Conservation (phyloP, 2,113 vertebrate species). For the Ptilorrhoa leucosticta region DNA sequence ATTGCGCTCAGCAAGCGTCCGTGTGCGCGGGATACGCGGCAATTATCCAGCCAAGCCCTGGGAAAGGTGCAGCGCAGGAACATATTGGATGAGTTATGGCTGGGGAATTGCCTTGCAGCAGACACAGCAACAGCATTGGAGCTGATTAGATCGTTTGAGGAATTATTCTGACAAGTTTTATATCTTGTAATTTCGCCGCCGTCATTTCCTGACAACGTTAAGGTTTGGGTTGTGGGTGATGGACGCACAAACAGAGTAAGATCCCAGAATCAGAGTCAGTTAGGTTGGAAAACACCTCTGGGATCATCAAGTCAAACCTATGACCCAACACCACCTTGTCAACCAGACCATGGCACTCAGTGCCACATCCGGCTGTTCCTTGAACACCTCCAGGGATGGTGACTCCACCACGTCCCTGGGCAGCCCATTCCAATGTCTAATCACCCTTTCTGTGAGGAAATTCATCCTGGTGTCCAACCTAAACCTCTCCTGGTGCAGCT, state of each 20-base stretch:
- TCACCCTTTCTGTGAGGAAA: not conserved
- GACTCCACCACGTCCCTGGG: too few relatives aligned
- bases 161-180: not conserved
- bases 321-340: accelerated
- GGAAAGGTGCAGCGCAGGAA: not conserved
- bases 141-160: not conserved
- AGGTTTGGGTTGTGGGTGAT: not conserved
- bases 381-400: accelerated
- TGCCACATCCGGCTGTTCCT: not conserved
- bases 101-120: not conserved
- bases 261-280: not conserved
- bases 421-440: not conserved
- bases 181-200: not conserved
- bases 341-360: not conserved
- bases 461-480: not conserved
- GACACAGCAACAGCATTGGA: not conserved
- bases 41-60: not conserved
- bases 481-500: not conserved
- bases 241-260: not conserved
- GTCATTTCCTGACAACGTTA: accelerated
- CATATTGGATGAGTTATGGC: accelerated
- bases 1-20: not conserved
- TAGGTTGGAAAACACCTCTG: not conserved
- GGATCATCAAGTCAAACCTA: accelerated
- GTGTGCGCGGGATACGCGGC: accelerated